Percentiles rank a stretch among this genome's conserved stretches.
These are phyloP conservation scores for Drosophila mercatorum DNA, from an alignment of 2,888 invertebrate genomes.

Conservation along the genomic window DNA sequence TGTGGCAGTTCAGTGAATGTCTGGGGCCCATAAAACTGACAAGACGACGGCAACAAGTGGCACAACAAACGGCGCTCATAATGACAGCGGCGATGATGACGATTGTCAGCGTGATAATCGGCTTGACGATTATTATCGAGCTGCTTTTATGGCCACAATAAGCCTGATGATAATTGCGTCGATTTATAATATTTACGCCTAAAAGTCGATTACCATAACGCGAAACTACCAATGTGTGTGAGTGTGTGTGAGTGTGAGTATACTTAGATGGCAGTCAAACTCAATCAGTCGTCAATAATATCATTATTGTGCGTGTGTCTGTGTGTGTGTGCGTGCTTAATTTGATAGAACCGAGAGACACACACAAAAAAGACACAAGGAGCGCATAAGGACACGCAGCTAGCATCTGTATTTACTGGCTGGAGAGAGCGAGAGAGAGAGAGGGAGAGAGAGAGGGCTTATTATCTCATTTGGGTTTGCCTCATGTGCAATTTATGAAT, in stretches of 20 bases:
- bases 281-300: constrained; percentile 73
- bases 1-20: constrained; percentile 68
- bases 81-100: neutral
- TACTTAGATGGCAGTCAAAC: constrained; percentile 34
- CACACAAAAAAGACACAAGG: constrained; percentile 12
- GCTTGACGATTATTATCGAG: neutral
- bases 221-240: constrained; percentile 1
- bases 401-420: constrained; percentile 1
- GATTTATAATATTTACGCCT: constrained; percentile 57
- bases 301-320: constrained; percentile 50
- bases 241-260: constrained; percentile 1
- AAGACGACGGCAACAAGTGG: constrained; percentile 63
- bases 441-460: constrained; percentile 34
- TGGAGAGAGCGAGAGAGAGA: no score
- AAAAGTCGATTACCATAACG: constrained; percentile 52
- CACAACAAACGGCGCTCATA: constrained; percentile 15
- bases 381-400: neutral
- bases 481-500: constrained; percentile 65
- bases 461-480: constrained; percentile 53
- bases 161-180: constrained; percentile 44
- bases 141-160: constrained; percentile 9
- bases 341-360: constrained; percentile 19
- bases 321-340: constrained; percentile 28
- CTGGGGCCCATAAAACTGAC: constrained; percentile 46
- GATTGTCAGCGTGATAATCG: neutral